A percentile compares a stretch with the other conserved stretches of the same genome.
Conservation (phyloP, 2,888 invertebrate genomes). For the Apeira syringaria region DNA sequence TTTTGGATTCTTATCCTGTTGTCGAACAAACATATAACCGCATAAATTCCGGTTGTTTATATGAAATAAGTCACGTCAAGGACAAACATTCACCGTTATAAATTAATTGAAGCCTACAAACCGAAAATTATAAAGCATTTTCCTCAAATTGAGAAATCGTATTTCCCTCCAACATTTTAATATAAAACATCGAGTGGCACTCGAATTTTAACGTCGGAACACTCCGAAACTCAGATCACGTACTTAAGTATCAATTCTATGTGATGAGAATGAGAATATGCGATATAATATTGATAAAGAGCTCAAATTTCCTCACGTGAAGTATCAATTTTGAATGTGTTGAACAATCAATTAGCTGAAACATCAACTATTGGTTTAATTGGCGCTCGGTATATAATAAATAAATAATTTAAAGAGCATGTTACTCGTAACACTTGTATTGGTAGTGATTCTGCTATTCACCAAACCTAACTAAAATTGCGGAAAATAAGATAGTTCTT, state of each 20-base stretch:
- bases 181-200: slow-evolving; percentile 27
- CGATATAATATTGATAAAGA: slow-evolving; percentile 16
- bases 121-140: slow-evolving; percentile 16
- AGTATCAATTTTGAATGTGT: slow-evolving; percentile 14
- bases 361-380: not conserved
- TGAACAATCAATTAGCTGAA: slow-evolving; percentile 11
- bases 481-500: too few species aligned
- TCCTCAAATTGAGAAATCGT: slow-evolving; percentile 14
- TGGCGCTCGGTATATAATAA: not conserved
- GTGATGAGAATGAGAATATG: slow-evolving; percentile 16
- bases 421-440: too few species aligned
- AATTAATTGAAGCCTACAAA: slow-evolving; percentile 1
- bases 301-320: slow-evolving; percentile 10
- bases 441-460: too few species aligned
- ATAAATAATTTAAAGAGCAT: too few species aligned
- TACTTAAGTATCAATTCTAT: slow-evolving; percentile 19
- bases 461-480: too few species aligned
- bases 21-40: too few species aligned
- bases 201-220: slow-evolving; percentile 10
- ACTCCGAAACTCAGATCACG: slow-evolving; percentile 16
- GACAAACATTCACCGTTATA: too few species aligned
- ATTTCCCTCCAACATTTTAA: slow-evolving; percentile 20
- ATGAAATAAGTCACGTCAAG: too few species aligned
- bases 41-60: too few species aligned
- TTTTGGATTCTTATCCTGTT: too few species aligned